phyloP scores from a whole-genome alignment of 2,113 vertebrate genomes.

The Polypterus bichir region DNA sequence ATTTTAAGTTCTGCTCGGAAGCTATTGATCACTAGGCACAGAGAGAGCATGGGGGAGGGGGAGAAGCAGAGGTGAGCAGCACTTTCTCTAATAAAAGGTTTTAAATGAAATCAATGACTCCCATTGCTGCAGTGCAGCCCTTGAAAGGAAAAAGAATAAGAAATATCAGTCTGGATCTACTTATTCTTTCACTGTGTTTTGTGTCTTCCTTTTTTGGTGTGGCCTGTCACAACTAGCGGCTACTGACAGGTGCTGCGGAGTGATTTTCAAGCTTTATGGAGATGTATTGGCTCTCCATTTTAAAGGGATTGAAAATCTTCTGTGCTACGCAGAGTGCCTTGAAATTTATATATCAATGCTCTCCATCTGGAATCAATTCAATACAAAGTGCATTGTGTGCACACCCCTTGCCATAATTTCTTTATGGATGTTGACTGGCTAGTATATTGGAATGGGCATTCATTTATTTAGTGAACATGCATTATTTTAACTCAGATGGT shows the following conservation, averaged over 20 bases:
- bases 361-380: slow-evolving; percentile 26
- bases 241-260: too few relatives aligned
- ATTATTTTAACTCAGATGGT: slow-evolving; percentile 15
- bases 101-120: slow-evolving; percentile 48
- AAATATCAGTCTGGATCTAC: too few relatives aligned
- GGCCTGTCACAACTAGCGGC: too few relatives aligned
- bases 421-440: slow-evolving; percentile 23
- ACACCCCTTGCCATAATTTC: slow-evolving; percentile 25
- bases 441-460: slow-evolving; percentile 19
- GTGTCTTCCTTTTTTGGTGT: too few relatives aligned
- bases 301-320: slow-evolving; percentile 15
- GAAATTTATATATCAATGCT: slow-evolving; percentile 32
- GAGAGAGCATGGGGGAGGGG: slow-evolving; percentile 26
- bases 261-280: slow-evolving; percentile 1
- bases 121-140: slow-evolving; percentile 25
- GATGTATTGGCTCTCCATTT: slow-evolving; percentile 9
- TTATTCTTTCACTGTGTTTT: too few relatives aligned
- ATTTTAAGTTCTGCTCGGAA: slow-evolving; percentile 33
- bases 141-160: not conserved
- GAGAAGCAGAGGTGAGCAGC: slow-evolving; percentile 34
- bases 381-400: slow-evolving; percentile 22
- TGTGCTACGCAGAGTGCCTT: slow-evolving; percentile 25
- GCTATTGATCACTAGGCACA: slow-evolving; percentile 40
- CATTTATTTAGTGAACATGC: slow-evolving; percentile 21
- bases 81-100: slow-evolving; percentile 45